Base-by-base conservation (phyloP, 2,888 invertebrate genomes). In the Polyommatus icarus region DNA sequence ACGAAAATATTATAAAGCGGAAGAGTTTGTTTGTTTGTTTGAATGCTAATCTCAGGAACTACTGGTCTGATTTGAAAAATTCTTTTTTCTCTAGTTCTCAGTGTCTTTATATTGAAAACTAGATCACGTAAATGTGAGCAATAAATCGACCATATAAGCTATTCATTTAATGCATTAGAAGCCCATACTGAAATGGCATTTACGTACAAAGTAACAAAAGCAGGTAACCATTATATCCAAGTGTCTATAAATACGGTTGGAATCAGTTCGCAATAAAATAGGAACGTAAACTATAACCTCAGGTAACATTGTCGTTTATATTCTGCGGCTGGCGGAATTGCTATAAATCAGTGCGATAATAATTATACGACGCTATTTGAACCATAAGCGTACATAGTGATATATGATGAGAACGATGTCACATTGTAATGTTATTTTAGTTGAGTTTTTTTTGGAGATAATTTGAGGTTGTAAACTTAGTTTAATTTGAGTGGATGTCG, bases 331-430 rank as follows among this genome's bases (percentile, higher is more conserved):
- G 85, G 87, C 93, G 90, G 90, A 79, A 80, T 77, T 73, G 83
- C 86, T 84, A 89, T 93, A 93, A 93, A 93, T 93, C 93, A 91
- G 86, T 82, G 84, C 87, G 88, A 90, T 93, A 91, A 91, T 93
- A 91, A 93, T 92, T 91, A 91, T 89, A 90, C 75, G 85, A 85
- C 84, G 85, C 89, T 88, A 89, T 91, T 90, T 90, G 89, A 89
- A 87, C 87, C 85, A 86, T 88, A 89, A 89, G 88, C 87, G 75
- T 57, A 73, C 77, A 79, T 76, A 76, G 76, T 78, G 72, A 78
- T 78, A 78, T 50, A 72, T 73, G 40, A 20, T 75, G 54, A 75
- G 29, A 54, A 18, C 75, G 50, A 15, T 46, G 50, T 24, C 50
- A 75, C 75, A 54, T 15, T 50, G 50, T n/a, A 24, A 72, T 1